phyloP scores from a whole-genome alignment of 2,888 invertebrate genomes.

The Drosophila formosana region DNA sequence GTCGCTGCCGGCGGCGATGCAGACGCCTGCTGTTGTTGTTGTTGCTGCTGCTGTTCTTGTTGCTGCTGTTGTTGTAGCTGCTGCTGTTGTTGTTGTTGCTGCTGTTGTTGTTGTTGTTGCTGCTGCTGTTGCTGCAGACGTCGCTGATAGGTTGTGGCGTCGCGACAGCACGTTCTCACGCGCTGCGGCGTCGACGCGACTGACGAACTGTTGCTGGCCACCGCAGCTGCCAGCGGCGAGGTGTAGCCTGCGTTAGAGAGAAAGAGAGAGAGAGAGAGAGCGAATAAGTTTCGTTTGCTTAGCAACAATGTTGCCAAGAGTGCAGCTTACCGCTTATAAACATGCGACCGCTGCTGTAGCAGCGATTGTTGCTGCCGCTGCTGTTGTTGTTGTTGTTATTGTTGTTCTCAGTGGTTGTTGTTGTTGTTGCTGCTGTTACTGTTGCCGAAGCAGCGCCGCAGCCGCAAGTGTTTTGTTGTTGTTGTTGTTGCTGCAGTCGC shows the following conservation, averaged over 20 bases:
- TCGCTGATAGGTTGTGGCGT: constrained; percentile 41
- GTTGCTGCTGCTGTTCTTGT: constrained; percentile 45
- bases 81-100: constrained; percentile 30
- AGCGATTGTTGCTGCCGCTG: constrained; percentile 54
- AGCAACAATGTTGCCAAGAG: constrained; percentile 59
- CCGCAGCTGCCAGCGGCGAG: constrained; percentile 80
- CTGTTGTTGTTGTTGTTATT: constrained; percentile 54
- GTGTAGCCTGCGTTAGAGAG: constrained; percentile 68
- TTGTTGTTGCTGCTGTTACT: constrained; percentile 11
- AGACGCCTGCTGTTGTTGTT: constrained; percentile 41
- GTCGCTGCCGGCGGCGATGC: constrained; percentile 41
- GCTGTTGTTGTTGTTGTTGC: constrained; percentile 52
- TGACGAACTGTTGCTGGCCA: constrained; percentile 73
- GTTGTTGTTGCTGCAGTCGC: constrained; percentile 60
- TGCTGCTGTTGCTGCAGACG: constrained; percentile 41
- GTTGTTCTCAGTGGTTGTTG: constrained; percentile 55
- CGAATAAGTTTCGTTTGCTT: constrained; percentile 12
- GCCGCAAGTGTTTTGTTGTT: constrained; percentile 52
- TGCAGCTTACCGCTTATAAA: constrained; percentile 73
- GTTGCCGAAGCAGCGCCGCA: constrained; percentile 50
- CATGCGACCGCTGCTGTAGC: constrained; percentile 59
- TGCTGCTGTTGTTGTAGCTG: constrained; percentile 38
- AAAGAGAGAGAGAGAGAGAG: constrained; percentile 10
- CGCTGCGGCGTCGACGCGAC: constrained; percentile 67
- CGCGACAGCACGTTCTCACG: constrained; percentile 56